These are phyloP conservation scores for Otolemur garnettii DNA, from an alignment of 2,113 vertebrate genomes.

Conservation along the genomic window DNA sequence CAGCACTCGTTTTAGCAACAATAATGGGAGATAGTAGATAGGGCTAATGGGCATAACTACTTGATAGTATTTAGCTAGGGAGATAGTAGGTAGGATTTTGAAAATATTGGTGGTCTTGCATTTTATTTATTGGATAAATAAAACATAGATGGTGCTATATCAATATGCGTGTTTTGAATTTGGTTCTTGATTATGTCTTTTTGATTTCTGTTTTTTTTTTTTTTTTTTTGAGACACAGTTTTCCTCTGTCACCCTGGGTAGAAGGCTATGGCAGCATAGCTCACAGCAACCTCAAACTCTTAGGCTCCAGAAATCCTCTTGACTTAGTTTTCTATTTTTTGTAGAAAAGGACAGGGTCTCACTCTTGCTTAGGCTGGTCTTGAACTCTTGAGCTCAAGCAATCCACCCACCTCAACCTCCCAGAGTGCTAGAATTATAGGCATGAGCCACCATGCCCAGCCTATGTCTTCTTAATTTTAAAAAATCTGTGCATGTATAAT, in stretches of 20 bases:
- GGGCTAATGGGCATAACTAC: background rate
- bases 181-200: background rate
- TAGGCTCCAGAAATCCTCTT: no score
- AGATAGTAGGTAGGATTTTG: background rate
- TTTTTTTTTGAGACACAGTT: no score
- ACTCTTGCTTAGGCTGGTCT: no score
- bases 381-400: no score
- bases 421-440: no score
- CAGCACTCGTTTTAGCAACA: background rate
- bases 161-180: background rate
- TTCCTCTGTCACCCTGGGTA: no score
- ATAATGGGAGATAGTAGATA: background rate
- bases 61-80: background rate
- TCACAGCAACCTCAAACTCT: no score
- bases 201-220: background rate
- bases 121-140: background rate
- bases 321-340: no score
- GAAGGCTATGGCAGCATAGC: no score
- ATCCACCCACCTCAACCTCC: no score
- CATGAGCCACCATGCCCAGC: no score
- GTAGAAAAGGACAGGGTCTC: no score
- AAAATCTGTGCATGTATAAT: background rate
- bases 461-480: background rate
- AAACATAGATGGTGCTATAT: background rate
- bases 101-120: background rate